These are phyloP conservation scores for Quadriops clusia DNA, from an alignment of 2,888 invertebrate genomes.

Conservation along the genomic window DNA sequence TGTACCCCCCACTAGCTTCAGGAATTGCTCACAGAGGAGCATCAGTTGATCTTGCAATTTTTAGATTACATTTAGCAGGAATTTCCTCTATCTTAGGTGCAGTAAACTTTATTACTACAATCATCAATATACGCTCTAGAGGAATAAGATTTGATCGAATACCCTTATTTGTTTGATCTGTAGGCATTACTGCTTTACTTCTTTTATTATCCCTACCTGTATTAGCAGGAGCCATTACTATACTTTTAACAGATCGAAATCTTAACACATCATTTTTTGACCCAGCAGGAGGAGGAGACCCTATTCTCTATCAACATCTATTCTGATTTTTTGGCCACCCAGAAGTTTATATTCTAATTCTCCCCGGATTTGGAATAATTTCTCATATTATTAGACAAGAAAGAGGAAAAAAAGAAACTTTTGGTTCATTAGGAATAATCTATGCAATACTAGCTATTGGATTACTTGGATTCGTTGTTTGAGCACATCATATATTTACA, in stretches of 20 bases:
- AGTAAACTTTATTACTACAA: conserved; percentile 69
- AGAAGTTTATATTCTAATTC: conserved; percentile 78
- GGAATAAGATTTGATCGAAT: conserved; percentile 51
- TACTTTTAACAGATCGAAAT: conserved; percentile 68
- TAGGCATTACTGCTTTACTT: conserved; percentile 41
- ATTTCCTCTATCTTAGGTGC: conserved; percentile 63
- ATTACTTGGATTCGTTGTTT: conserved; percentile 70
- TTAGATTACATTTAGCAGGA: conserved; percentile 63
- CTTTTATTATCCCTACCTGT: conserved; percentile 60
- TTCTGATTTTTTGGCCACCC: conserved; percentile 85
- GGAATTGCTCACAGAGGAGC: conserved; percentile 52
- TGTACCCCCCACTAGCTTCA: conserved; percentile 58
- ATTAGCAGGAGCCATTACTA: conserved; percentile 68
- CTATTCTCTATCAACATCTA: conserved; percentile 70
- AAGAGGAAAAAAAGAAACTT: conserved; percentile 63
- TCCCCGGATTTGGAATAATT: conserved; percentile 72
- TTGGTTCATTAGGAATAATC: conserved; percentile 63
- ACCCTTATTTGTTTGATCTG: conserved; percentile 63
- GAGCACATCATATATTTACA: conserved; percentile 79
- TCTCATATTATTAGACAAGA: conserved; percentile 66
- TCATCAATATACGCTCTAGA: conserved; percentile 56
- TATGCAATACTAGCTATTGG: conserved; percentile 79
- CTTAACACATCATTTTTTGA: conserved; percentile 74
- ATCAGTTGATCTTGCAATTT: conserved; percentile 66
- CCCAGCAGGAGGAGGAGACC: conserved; percentile 67